Percentiles rank a stretch among this genome's conserved stretches.
These are phyloP conservation scores for Mus spicilegus DNA, from an alignment of 2,113 vertebrate species.

Conservation along the genomic window DNA sequence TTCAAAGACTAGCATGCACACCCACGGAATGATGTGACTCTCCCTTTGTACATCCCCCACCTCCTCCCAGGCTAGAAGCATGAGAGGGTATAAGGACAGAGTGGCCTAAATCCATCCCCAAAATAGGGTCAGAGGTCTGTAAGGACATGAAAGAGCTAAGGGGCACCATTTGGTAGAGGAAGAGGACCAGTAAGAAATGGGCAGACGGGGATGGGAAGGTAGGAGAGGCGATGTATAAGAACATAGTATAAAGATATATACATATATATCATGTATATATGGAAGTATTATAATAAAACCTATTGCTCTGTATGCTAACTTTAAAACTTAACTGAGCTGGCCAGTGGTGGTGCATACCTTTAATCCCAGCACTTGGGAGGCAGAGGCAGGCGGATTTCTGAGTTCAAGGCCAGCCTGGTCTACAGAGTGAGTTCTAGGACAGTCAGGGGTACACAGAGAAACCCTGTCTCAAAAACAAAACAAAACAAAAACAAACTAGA, in stretches of 20 bases:
- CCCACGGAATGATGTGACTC: accelerated
- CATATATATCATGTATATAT: not conserved
- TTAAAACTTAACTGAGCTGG: not conserved
- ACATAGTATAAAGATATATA: not conserved
- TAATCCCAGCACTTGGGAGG: too few relatives aligned
- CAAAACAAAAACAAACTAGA: too few relatives aligned
- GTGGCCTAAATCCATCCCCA: not conserved
- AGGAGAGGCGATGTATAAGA: not conserved
- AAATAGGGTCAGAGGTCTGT: too few relatives aligned
- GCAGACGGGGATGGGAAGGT: not conserved
- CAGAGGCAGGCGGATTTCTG: too few relatives aligned
- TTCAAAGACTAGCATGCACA: accelerated
- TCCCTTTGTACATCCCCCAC: accelerated
- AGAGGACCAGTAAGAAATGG: not conserved
- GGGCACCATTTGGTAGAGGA: not conserved
- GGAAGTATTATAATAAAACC: not conserved
- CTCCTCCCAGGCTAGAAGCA: not conserved
- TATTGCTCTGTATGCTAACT: not conserved
- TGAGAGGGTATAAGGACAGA: not conserved
- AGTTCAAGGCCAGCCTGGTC: too few relatives aligned
- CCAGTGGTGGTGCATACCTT: too few relatives aligned
- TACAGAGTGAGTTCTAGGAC: too few relatives aligned
- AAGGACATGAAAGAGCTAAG: not conserved
- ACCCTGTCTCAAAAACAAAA: too few relatives aligned
- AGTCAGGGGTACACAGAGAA: too few relatives aligned